phyloP scores from a whole-genome alignment of 2,113 vertebrate genomes.

The Podarcis raffonei region DNA sequence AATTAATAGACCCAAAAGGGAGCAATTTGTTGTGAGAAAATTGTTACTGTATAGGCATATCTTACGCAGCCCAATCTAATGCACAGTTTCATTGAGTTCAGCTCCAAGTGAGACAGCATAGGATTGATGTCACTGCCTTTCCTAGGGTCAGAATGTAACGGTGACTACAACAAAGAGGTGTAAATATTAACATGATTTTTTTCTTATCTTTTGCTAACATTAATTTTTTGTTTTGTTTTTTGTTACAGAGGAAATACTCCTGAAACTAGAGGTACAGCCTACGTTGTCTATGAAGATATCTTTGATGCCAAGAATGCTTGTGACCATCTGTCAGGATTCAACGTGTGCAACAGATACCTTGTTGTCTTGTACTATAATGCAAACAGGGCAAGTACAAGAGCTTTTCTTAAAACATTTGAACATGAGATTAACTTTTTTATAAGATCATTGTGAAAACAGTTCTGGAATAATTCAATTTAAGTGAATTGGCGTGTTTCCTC shows the following conservation, averaged over 20 bases:
- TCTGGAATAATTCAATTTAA: background rate
- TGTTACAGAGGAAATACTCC: conserved; percentile 93
- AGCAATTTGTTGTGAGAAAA: background rate
- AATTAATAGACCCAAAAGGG: background rate
- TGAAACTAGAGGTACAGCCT: conserved; percentile 95
- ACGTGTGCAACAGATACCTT: conserved; percentile 98
- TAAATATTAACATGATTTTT: conserved; percentile 5
- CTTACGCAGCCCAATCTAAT: background rate
- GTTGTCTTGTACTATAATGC: conserved; percentile 98
- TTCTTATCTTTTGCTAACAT: background rate
- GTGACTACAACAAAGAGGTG: background rate
- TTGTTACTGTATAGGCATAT: background rate
- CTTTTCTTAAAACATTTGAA: background rate
- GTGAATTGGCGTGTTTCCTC: background rate
- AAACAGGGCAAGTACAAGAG: conserved; percentile 85
- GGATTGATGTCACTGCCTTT: background rate
- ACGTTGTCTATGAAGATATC: conserved; percentile 98
- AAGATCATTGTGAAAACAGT: background rate
- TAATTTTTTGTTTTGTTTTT: background rate
- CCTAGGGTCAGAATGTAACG: too few species aligned
- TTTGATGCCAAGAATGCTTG: conserved; percentile 99
- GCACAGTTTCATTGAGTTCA: background rate
- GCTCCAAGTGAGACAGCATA: too few species aligned
- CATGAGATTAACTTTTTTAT: background rate
- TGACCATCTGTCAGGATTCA: conserved; percentile 98